These are phyloP conservation scores for Heterocephalus glaber DNA, from an alignment of 2,113 vertebrate genomes.

Conservation along the genomic window DNA sequence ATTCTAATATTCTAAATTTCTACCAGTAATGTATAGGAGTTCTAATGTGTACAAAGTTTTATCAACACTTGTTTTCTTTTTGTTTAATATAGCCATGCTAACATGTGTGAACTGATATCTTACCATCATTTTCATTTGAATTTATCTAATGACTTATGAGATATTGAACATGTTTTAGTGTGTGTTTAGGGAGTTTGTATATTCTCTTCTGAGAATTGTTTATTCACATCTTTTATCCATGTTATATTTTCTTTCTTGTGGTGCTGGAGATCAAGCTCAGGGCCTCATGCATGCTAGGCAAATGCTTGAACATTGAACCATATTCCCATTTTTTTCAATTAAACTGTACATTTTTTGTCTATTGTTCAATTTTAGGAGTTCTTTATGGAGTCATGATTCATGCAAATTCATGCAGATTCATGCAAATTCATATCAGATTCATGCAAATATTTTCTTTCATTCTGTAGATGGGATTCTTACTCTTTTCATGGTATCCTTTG, in stretches of 20 bases:
- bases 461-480: neutral
- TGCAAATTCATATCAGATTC: neutral
- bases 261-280: neutral
- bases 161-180: neutral
- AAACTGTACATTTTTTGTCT: neutral
- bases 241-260: neutral
- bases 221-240: neutral
- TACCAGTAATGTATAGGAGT: neutral
- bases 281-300: neutral
- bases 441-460: neutral
- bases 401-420: no score
- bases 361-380: neutral
- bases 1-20: neutral
- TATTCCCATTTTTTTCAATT: neutral
- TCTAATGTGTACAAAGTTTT: neutral
- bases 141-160: neutral
- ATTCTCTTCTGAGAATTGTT: neutral
- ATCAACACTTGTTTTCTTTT: neutral
- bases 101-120: neutral
- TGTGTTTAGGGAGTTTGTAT: neutral
- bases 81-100: neutral
- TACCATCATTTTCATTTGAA: neutral
- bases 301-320: neutral
- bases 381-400: neutral
- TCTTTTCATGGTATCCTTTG: neutral